Evolutionary conservation across 1,140 invertebrate species (phyloP), one percentile per base, ranked within the genome.

Genomic region (Orchestia grillus): DNA sequence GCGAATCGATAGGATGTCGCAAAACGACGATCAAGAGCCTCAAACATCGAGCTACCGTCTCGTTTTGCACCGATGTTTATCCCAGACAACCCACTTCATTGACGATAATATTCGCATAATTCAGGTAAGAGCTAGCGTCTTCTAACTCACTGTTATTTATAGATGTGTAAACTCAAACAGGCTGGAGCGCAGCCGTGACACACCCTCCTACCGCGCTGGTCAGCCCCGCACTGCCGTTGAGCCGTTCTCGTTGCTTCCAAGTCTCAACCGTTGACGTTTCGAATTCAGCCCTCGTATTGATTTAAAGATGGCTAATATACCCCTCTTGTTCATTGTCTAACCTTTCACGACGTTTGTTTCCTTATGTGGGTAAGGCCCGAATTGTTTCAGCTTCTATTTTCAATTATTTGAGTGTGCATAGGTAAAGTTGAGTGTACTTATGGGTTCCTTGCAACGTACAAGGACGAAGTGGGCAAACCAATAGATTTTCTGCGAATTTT

Each of bases 221-320:
- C 44, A 94, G 92, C 92, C 92, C 92, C 92, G 92, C 92, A 94
- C 92, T 94, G 92, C 92, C 44, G 92, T 94, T 94, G 88, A 90
- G 41, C 19, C 47, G 47, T 53, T 53, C n/a, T 92, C 92, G 92
- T 94, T 94, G 92, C 43, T 94, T 94, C 44, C 19, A 43, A 94
- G 43, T 90, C 88, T 42, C 88, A 44, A 90, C n/a, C n/a, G 41
- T 90, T 42, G 36, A 4, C 88, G 88, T 90, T 90, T 90, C 41
- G 43, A 90, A 90, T 90, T 90, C 88, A 90, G 36, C 88, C 62
- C 88, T 90, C 88, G n/a, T 90, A 90, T 90, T 90, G 88, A 90
- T 90, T 90, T 8, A 36, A 77, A 77, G 62, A 77, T 77, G 62
- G 62, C 62, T 77, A 77, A 77, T 77, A 77, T 77, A 77, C 62